A percentile compares a stretch with the other conserved stretches of the same genome.
Conservation (phyloP, 2,113 vertebrate genomes). For the Mesembrinibis cayennensis region DNA sequence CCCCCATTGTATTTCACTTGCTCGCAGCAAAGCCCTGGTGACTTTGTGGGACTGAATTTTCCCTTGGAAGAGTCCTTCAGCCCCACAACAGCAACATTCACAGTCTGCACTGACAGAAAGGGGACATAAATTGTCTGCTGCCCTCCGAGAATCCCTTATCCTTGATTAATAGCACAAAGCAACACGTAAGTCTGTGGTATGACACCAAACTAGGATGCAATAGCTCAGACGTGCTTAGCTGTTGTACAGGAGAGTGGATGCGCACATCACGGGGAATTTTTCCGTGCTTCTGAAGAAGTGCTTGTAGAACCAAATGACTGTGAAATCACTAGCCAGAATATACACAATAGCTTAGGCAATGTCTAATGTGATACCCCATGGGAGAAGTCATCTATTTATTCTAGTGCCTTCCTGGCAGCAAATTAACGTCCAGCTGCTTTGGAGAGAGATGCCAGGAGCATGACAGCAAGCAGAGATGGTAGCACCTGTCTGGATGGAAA, state of each 20-base stretch:
- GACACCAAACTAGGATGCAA: neutral
- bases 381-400: neutral
- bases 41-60: neutral
- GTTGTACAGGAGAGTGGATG: neutral
- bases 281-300: neutral
- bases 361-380: neutral
- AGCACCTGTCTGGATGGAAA: neutral
- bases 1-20: neutral
- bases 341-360: neutral
- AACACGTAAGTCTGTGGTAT: neutral
- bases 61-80: neutral
- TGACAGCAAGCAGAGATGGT: neutral
- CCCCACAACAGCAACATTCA: neutral
- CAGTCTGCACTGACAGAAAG: neutral
- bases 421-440: neutral
- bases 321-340: neutral
- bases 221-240: accelerated
- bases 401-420: neutral
- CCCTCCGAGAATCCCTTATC: neutral
- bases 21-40: neutral
- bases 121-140: neutral
- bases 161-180: neutral
- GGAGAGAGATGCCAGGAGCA: neutral
- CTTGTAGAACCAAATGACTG: neutral
- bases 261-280: neutral